Evolutionary conservation across 2,113 vertebrate species (phyloP).

Genomic region (Motacilla tschutschensis): DNA sequence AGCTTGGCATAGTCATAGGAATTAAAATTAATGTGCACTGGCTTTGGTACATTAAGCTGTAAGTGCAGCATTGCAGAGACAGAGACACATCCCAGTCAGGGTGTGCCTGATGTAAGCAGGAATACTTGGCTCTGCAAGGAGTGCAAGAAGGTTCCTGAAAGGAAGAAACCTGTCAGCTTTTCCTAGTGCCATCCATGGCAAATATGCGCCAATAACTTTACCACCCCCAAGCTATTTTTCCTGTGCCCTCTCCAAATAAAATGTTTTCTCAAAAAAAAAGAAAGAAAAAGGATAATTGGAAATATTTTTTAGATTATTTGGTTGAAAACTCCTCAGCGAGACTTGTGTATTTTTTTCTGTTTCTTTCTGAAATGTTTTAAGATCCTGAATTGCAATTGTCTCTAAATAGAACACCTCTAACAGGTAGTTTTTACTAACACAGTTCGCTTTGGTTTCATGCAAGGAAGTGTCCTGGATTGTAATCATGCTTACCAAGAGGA

Average conservation of each 20-base stretch:
- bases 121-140: neutral
- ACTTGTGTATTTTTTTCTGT: neutral
- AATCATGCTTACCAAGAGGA: neutral
- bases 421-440: neutral
- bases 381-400: neutral
- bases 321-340: neutral
- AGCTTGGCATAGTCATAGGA: neutral
- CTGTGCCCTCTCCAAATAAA: neutral
- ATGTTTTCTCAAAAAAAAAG: neutral
- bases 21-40: conserved; percentile 29
- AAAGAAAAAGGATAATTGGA: neutral
- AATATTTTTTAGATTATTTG: neutral
- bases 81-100: neutral
- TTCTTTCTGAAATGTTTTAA: neutral
- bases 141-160: neutral
- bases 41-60: conserved; percentile 17
- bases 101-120: neutral
- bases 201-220: neutral
- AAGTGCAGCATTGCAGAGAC: conserved; percentile 1
- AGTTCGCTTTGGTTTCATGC: neutral
- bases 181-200: neutral
- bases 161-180: neutral
- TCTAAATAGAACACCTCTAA: neutral
- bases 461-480: neutral
- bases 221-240: neutral